A percentile compares a stretch with the other conserved stretches of the same genome.
phyloP scores from a whole-genome alignment of 53 echinoderm and acorn worm genomes.

The Patiria pectinifera region DNA sequence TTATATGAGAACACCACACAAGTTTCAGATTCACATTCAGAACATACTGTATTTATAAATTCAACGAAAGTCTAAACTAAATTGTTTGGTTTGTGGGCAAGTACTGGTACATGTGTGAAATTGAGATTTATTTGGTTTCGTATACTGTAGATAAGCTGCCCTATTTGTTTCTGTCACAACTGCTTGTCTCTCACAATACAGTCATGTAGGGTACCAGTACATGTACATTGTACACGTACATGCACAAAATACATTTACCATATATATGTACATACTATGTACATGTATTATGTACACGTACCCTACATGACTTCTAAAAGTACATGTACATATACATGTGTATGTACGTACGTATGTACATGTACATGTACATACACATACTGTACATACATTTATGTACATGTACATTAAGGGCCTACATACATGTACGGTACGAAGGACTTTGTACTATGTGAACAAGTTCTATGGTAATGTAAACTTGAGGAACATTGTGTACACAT shows the following conservation, averaged over 20 bases:
- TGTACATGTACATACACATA: slow-evolving; percentile 8
- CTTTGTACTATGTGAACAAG: no score
- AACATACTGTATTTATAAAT: not conserved
- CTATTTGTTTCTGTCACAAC: no score
- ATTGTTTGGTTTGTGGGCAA: not conserved
- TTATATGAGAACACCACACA: not conserved
- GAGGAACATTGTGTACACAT: no score
- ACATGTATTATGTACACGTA: no score
- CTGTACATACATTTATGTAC: slow-evolving; percentile 22
- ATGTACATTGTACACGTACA: not conserved
- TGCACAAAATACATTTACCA: no score
- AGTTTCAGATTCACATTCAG: not conserved
- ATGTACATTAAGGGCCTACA: no score
- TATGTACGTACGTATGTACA: not conserved
- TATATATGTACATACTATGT: no score
- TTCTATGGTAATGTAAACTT: no score
- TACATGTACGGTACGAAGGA: not conserved
- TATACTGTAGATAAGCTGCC: not conserved
- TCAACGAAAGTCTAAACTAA: no score
- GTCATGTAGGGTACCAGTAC: not conserved
- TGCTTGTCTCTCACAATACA: no score
- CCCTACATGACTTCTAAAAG: no score
- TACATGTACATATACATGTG: not conserved
- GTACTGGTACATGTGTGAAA: not conserved
- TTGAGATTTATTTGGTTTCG: not conserved